Conservation (phyloP, 2,888 invertebrate genomes). For the Mellilla xanthometata region DNA sequence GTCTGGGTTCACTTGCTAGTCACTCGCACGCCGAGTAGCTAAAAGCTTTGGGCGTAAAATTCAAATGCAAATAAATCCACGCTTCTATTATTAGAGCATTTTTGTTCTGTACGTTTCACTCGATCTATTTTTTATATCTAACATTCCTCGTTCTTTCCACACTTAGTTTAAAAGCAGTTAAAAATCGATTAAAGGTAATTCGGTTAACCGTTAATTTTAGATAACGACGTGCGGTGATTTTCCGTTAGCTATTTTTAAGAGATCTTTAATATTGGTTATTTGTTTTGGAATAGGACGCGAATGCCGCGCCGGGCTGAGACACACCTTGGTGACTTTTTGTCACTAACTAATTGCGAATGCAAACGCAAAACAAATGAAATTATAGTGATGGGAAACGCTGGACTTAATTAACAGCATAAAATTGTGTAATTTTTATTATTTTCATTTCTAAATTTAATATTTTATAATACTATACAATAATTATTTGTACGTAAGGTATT, state of each 20-base stretch:
- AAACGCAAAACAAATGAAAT: conserved; percentile 10
- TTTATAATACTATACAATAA: too few relatives aligned
- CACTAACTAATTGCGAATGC: conserved; percentile 37
- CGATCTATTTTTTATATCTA: conserved; percentile 19
- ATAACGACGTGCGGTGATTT: conserved; percentile 45
- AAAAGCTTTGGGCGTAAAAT: conserved; percentile 43
- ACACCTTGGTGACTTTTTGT: conserved; percentile 39
- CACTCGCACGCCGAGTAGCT: conserved; percentile 30
- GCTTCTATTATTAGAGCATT: conserved; percentile 43
- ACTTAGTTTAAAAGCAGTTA: conserved; percentile 14
- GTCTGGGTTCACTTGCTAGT: not conserved
- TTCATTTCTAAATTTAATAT: too few relatives aligned
- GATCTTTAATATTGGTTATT: not conserved
- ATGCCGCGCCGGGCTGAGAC: conserved; percentile 26
- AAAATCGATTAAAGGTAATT: conserved; percentile 29
- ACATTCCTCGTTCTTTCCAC: conserved; percentile 8
- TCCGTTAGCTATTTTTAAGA: conserved; percentile 29
- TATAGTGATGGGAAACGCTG: conserved; percentile 24
- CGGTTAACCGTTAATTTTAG: conserved; percentile 38
- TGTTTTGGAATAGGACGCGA: too few relatives aligned
- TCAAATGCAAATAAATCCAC: conserved; percentile 45
- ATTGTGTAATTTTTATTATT: too few relatives aligned
- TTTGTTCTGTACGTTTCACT: conserved; percentile 31
- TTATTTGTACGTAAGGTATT: too few relatives aligned
- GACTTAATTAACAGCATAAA: too few relatives aligned